phyloP scores from a whole-genome alignment of 2,797 vertebrate species.

The Chiroxiphia lanceolata region DNA sequence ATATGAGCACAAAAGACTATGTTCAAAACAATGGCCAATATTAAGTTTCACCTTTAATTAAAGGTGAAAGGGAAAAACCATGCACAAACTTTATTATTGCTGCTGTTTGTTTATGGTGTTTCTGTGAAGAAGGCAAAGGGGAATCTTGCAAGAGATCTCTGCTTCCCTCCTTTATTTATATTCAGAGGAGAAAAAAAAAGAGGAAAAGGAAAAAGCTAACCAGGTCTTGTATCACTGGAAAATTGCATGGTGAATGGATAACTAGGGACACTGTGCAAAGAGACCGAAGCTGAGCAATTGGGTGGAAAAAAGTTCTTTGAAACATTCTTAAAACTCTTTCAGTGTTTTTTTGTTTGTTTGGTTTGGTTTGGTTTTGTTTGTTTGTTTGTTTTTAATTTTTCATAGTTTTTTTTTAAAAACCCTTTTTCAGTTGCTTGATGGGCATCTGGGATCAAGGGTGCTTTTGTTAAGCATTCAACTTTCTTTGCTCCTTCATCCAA shows the following conservation, averaged over 20 bases:
- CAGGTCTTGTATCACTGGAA: neutral
- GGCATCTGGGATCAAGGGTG: neutral
- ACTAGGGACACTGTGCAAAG: neutral
- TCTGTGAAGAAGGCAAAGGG: neutral
- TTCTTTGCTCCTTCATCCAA: constrained; percentile 27
- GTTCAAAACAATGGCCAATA: neutral
- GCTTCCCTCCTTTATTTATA: neutral
- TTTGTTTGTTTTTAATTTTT: neutral
- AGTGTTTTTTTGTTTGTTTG: neutral
- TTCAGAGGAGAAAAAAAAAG: neutral
- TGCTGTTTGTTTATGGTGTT: neutral
- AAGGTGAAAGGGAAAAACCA: neutral
- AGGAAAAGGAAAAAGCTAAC: neutral
- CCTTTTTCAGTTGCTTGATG: neutral
- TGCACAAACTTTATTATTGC: neutral
- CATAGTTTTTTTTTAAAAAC: neutral
- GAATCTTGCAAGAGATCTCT: neutral
- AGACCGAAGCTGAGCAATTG: neutral
- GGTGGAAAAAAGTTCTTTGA: neutral
- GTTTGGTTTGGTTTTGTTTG: neutral
- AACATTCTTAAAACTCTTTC: neutral
- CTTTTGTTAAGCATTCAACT: constrained; percentile 13
- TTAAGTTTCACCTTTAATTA: constrained; percentile 5
- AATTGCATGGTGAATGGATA: neutral
- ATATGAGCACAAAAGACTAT: neutral